Evolutionary conservation across 2,888 invertebrate species (phyloP), one percentile per base, ranked within the genome.

Genomic region (Thecophora atra): DNA sequence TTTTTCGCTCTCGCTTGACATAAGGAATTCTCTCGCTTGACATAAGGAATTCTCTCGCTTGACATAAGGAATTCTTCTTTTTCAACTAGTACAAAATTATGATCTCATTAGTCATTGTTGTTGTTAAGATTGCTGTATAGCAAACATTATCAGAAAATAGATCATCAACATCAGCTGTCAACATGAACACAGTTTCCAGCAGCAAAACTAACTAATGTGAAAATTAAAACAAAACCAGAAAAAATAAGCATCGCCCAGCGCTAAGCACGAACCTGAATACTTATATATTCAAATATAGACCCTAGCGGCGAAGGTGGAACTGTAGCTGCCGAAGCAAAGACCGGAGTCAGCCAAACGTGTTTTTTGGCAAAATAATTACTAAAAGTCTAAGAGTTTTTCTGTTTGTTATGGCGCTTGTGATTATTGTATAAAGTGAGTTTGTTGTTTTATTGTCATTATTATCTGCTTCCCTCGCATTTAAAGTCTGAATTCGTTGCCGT

Each of bases 401-500:
- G 28, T 47, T 62, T 28, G n/a, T 58, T 21, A 4, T 24, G 19
- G 4, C 68, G 44, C 11, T 66, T 66, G 42, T 37, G 42, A 64
- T 71, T 47, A 71, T 64, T 71, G 64, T 56, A 54, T 64, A 64
- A 71, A 71, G 64, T 71, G 71, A 56, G 64, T 71, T 71, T 64
- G 64, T 71, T 64, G 44, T 65, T 71, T 71, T 26, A 60, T 28
- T 69, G 60, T 60, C 66, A 66, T 66, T 30, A 26, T 24, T 28
- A 13, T 58, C 17, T 13, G 56, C 26, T 58, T 58, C 11, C 58
- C 24, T 58, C 26, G 4, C 58, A 28, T 28, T 54, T n/a, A 17
- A 15, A n/a, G 17, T 11, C 51, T 28, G 28, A 58, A 58, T 6
- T 54, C 58, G 28, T 26, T 3, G 24, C 4, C 13, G 8, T 54